Percentiles rank a stretch among this genome's conserved stretches.
Evolutionary conservation across 2,113 vertebrate genomes (phyloP).

Genomic region (Siphamia tubifer): DNA sequence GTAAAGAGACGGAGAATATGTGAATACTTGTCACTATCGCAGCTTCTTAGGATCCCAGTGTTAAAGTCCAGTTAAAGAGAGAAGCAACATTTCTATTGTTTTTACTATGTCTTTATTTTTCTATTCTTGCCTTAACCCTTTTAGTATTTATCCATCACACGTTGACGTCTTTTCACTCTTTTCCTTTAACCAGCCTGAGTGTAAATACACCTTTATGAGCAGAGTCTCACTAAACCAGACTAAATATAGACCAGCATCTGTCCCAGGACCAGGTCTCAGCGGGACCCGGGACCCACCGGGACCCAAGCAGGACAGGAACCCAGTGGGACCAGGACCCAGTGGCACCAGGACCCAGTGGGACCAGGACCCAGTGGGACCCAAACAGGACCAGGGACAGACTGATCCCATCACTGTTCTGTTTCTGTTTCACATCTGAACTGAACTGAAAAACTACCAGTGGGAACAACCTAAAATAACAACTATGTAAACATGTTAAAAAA

Average conservation of each 20-base stretch:
- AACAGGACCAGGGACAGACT: neutral
- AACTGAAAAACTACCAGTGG: conserved; percentile 15
- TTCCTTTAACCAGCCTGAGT: conserved; percentile 28
- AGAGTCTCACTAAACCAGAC: neutral
- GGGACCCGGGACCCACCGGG: neutral
- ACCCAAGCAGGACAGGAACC: too few relatives aligned
- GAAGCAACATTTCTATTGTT: conserved; percentile 70
- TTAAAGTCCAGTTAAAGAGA: conserved; percentile 38
- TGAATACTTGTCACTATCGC: conserved; percentile 63
- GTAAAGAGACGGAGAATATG: conserved; percentile 68
- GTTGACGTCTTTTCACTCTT: conserved; percentile 32
- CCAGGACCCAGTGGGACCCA: too few relatives aligned
- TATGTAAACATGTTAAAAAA: conserved; percentile 52
- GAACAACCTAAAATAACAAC: conserved; percentile 20
- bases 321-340: too few relatives aligned
- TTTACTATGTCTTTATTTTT: conserved; percentile 70
- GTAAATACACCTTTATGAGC: conserved; percentile 29
- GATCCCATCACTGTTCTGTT: neutral
- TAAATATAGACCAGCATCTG: neutral
- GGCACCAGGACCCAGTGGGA: neutral
- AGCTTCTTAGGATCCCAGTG: conserved; percentile 58
- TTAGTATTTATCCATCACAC: conserved; percentile 53
- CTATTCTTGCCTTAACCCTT: conserved; percentile 77
- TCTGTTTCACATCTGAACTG: neutral
- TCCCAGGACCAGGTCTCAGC: neutral